Conservation (phyloP, 2,113 vertebrate genomes). For the Daphoenositta chrysoptera region DNA sequence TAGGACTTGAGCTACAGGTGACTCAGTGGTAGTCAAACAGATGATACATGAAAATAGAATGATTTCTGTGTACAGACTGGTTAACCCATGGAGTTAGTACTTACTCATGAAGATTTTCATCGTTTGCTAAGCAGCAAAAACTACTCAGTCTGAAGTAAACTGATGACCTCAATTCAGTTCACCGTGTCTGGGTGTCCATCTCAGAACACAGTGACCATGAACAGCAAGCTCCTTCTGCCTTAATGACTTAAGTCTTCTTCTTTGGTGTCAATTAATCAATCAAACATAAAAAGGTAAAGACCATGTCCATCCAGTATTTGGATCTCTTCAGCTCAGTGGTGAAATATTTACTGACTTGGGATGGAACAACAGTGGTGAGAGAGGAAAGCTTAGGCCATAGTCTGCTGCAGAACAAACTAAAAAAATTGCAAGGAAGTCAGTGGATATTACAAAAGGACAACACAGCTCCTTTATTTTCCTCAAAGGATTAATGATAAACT, state of each 20-base stretch:
- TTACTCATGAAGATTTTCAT: neutral
- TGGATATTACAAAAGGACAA: neutral
- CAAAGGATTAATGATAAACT: neutral
- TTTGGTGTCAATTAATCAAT: neutral
- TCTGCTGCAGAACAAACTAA: neutral
- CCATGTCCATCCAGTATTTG: neutral
- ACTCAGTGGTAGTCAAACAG: constrained; percentile 10
- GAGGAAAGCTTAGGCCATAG: neutral
- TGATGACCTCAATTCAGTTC: neutral
- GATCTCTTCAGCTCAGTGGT: neutral
- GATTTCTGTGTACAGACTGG: neutral
- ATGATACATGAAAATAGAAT: neutral
- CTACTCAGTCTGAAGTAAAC: neutral
- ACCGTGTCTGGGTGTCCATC: neutral
- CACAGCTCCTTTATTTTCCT: neutral
- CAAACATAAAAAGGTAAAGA: neutral
- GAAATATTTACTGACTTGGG: neutral
- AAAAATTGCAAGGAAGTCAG: neutral
- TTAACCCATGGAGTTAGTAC: neutral
- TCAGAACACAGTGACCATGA: neutral
- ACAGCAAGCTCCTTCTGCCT: neutral
- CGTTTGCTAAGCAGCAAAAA: neutral
- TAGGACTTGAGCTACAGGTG: neutral
- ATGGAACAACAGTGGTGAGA: neutral
- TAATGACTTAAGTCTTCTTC: neutral